Conservation (phyloP, 2,113 vertebrate genomes). For the Microcebus jonahi region DNA sequence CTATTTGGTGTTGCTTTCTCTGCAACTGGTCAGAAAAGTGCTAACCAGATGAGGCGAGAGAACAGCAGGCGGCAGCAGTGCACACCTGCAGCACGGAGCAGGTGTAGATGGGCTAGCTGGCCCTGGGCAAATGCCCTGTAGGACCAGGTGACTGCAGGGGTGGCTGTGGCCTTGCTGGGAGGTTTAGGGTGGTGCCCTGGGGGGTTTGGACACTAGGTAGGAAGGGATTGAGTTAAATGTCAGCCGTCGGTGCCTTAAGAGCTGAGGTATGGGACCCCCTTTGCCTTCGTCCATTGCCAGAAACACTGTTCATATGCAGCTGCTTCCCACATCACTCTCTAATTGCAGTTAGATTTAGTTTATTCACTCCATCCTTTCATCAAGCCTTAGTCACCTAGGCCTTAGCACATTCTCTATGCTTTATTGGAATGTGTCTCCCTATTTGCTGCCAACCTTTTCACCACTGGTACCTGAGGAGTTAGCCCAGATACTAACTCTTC, state of each 20-base stretch:
- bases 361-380: neutral
- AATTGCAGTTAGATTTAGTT: neutral
- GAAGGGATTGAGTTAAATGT: neutral
- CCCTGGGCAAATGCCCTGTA: accelerated
- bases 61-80: accelerated
- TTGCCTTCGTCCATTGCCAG: neutral
- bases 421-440: neutral
- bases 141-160: no score
- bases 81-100: neutral
- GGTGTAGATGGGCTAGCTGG: accelerated
- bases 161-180: neutral
- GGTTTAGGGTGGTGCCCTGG: neutral
- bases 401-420: neutral
- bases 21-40: neutral
- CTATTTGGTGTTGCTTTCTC: neutral
- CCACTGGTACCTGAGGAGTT: neutral
- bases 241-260: neutral
- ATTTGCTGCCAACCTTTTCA: neutral
- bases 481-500: neutral
- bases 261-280: neutral
- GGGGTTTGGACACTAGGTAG: neutral
- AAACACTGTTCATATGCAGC: neutral
- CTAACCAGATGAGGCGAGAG: neutral
- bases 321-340: neutral
- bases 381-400: neutral